phyloP scores from a whole-genome alignment of 2,113 vertebrate genomes.

The Hoplias malabaricus region DNA sequence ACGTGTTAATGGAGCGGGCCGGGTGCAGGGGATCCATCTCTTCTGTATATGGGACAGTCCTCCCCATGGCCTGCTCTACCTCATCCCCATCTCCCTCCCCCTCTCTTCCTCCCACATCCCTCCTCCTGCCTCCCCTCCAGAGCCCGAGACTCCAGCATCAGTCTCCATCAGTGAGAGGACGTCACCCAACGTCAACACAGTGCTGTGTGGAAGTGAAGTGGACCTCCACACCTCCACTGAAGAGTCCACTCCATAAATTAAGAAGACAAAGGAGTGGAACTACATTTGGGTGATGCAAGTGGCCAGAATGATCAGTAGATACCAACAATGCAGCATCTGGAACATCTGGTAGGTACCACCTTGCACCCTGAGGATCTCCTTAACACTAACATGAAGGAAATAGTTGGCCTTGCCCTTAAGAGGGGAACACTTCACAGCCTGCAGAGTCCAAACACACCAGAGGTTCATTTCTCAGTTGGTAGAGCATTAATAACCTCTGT shows the following conservation, averaged over 20 bases:
- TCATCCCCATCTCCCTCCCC: background rate
- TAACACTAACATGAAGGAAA: too few relatives aligned
- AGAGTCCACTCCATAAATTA: background rate
- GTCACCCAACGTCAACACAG: background rate
- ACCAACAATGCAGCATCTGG: background rate
- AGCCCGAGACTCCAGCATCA: background rate
- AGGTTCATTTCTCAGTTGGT: too few relatives aligned
- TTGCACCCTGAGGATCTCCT: too few relatives aligned
- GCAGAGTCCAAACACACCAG: too few relatives aligned
- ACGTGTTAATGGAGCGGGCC: constrained; percentile 47
- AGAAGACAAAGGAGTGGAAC: background rate
- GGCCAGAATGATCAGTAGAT: background rate
- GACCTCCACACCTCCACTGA: background rate
- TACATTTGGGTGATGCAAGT: background rate
- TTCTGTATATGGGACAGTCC: constrained; percentile 47
- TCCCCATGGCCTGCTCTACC: constrained; percentile 10
- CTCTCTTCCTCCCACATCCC: background rate
- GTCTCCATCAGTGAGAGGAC: background rate
- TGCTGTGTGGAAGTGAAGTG: background rate
- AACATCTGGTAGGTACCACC: background rate
- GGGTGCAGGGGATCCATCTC: constrained; percentile 49
- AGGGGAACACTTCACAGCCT: too few relatives aligned
- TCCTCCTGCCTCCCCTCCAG: background rate
- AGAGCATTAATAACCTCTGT: too few relatives aligned
- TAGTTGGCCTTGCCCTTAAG: too few relatives aligned